Conservation (phyloP, 2,797 vertebrate genomes). For the Spheniscus humboldti region DNA sequence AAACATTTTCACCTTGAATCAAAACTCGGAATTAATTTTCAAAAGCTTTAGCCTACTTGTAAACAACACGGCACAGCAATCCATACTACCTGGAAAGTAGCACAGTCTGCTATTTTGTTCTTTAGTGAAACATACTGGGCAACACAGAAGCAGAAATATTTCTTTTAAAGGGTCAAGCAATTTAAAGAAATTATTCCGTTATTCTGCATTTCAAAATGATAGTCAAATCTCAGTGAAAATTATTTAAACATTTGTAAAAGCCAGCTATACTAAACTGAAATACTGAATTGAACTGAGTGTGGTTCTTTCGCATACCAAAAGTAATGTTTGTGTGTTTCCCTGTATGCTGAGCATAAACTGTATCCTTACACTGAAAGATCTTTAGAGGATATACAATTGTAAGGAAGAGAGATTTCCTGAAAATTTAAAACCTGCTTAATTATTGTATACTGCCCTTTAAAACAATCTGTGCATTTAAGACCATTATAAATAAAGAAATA, state of each 20-base stretch:
- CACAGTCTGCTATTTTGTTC: not conserved
- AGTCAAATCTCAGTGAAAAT: not conserved
- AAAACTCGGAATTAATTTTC: not conserved
- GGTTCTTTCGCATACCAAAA: not conserved
- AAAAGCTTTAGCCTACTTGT: not conserved
- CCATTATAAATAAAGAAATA: not conserved
- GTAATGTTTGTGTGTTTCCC: not conserved
- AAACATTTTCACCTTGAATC: not conserved
- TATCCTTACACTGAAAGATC: not conserved
- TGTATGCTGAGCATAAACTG: not conserved
- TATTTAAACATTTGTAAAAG: not conserved
- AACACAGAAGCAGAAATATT: not conserved
- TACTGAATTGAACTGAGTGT: not conserved
- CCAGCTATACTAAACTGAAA: not conserved
- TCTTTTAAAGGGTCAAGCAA: not conserved
- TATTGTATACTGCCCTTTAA: not conserved
- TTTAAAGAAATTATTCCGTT: not conserved
- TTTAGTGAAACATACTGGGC: not conserved
- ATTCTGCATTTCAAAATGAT: not conserved
- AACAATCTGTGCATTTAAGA: not conserved
- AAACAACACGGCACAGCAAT: not conserved
- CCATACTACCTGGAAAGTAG: not conserved
- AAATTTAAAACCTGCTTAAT: not conserved
- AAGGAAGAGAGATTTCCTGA: not conserved
- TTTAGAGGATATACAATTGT: not conserved